These are phyloP conservation scores for Tragelaphus scriptus DNA, from an alignment of 2,113 vertebrate genomes.

Conservation along the genomic window DNA sequence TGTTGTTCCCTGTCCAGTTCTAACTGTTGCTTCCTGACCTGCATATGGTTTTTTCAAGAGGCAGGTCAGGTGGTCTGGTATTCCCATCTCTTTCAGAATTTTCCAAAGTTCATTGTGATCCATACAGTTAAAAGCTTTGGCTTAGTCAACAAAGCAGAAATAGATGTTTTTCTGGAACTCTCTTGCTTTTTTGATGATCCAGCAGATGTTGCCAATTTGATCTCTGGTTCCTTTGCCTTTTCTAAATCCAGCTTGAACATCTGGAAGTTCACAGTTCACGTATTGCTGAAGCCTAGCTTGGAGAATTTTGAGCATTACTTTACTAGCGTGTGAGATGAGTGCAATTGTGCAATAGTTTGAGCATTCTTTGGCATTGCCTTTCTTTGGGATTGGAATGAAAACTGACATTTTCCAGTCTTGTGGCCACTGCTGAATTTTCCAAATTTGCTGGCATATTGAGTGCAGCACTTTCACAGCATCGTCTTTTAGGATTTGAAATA, in stretches of 20 bases:
- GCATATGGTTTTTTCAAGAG: not conserved
- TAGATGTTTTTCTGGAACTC: not conserved
- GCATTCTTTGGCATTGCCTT: not conserved
- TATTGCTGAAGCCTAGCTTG: not conserved
- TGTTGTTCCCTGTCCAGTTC: not conserved
- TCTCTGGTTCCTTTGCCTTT: not conserved
- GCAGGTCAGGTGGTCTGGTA: not conserved
- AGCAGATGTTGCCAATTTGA: not conserved
- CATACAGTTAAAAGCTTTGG: not conserved
- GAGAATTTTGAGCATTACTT: not conserved
- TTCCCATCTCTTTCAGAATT: not conserved
- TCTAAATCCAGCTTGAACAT: not conserved
- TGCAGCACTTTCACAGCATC: not conserved
- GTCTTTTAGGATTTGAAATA: not conserved
- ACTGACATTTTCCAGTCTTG: not conserved
- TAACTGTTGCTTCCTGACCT: not conserved
- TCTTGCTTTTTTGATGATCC: not conserved
- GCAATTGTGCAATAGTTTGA: not conserved
- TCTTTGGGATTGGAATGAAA: not conserved
- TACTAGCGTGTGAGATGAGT: not conserved
- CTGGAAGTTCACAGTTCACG: fast-evolving
- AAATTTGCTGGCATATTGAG: not conserved
- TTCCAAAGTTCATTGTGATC: not conserved
- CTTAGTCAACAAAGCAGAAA: not conserved
- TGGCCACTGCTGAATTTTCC: not conserved